Evolutionary conservation across 2,888 invertebrate genomes (phyloP), one percentile per base, ranked within the genome.

Genomic region (Apocheima hispidaria): DNA sequence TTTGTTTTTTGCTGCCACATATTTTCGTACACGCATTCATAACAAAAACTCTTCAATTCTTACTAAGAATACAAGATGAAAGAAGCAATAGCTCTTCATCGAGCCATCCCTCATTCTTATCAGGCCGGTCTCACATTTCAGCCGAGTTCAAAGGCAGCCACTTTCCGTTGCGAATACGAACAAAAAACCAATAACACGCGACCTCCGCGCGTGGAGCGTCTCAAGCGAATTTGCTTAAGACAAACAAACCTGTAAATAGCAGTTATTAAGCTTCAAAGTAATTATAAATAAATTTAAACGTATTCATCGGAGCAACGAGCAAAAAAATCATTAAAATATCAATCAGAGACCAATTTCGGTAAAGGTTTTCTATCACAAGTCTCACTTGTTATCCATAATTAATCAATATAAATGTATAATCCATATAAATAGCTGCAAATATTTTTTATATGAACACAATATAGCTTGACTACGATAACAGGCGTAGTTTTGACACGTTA

Each of bases 161-260:
- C 52, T 49, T 52, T 52, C 18, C 30, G 50, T 16, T 18, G n/a
- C 28, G 41, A 38, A 40, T 30, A 12, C 41, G 52, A 40, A 40
- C 38, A 40, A 52, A 50, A 52, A 52, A 28, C 40, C 52, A 52
- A 52, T 52, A 52, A 52, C 52, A 41, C 40, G 40, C 23, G 28
- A 52, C 52, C 40, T 38, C 35, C 49, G 30, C 18, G 40, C 38
- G 23, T 26, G 35, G 21, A 40, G 52, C 51, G 40, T 52, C 41
- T 52, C 51, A n/a, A 52, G 18, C 18, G 52, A 40, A 52, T 52
- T 52, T 40, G 52, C 40, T 41, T 52, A 52, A 52, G 40, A 52
- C 30, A 52, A 52, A 52, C 52, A 52, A 30, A 3, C 7, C 7
- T 4, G 20, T 30, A 9, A 7, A 7, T 23, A n/a, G 28, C 52